Evolutionary conservation across 2,797 vertebrate species (phyloP).

Genomic region (Rhinoraja longicauda): DNA sequence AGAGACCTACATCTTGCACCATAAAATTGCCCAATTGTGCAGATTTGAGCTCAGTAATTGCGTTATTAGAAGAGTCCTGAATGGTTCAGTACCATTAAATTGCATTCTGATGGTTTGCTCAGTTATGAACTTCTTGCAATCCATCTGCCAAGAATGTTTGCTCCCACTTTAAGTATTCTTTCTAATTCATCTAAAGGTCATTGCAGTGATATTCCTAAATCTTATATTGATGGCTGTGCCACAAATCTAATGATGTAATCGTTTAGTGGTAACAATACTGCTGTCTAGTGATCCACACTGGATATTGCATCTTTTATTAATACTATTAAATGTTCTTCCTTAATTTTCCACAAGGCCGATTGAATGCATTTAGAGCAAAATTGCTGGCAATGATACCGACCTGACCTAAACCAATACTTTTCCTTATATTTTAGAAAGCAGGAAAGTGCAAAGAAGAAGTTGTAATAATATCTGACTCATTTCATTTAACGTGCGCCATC

Average conservation of each 20-base stretch:
- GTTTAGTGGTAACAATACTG: not conserved
- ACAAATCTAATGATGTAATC: not conserved
- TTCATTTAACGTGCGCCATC: not conserved
- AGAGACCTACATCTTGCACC: not conserved
- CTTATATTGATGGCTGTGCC: not conserved
- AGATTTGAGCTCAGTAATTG: not conserved
- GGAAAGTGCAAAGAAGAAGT: not conserved
- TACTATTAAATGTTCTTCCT: not conserved
- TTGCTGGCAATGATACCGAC: not conserved
- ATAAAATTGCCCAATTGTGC: not conserved
- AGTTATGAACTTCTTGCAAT: not conserved
- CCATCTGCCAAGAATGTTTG: not conserved
- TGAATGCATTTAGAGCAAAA: not conserved
- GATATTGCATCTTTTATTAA: not conserved
- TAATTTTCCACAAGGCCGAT: not conserved
- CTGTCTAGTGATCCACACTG: not conserved
- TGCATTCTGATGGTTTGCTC: not conserved
- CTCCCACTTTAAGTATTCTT: not conserved
- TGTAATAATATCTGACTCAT: not conserved
- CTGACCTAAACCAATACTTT: not conserved
- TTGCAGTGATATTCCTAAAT: not conserved
- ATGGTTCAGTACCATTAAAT: not conserved
- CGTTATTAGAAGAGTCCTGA: not conserved
- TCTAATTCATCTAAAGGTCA: not conserved
- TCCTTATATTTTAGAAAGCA: not conserved